Evolutionary conservation across 2,888 invertebrate genomes (phyloP), one percentile per base, ranked within the genome.

Genomic region (Tinea semifulvella): DNA sequence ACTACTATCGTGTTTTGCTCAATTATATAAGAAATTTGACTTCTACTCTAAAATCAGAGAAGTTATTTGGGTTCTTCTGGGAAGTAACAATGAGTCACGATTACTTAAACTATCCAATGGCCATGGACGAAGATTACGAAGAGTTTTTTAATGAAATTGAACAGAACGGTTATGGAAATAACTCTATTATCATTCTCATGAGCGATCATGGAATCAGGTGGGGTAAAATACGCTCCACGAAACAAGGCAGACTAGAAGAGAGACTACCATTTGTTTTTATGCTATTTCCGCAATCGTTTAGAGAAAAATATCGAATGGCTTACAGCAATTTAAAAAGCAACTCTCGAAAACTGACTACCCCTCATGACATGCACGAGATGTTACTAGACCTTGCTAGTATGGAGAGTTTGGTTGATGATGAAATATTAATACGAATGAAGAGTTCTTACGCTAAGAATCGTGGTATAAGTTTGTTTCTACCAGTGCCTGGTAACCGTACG

Each of bases 131-230:
- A 0, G 72, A 82, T 39, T 87, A 90, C 54, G 61, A 76, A 50
- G 56, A 68, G 1, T 84, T 91, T 56, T 68, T 95, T 43, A 63
- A 68, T 48, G 65, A 72, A 46, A 61, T 90, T 43, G 68, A 85
- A 26, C 53, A 65, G 0, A 61, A 73, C 1, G 77, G 82, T 1
- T 69, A 85, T 44, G 69, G 92, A 44, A 84, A 90, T 43, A 82
- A 86, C 18, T 92, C 92, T 0, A 81, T 87, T 35, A 55, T 90
- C 10, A 76, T 94, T 43, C 64, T 93, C 7, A 80, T 95, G 77
- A 95, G 95, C 64, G 96, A 96, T 61, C 96, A 96, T 59, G 96
- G 96, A 0, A 87, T 94, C 47, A 79, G 96, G 48, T 95, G 91
- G 88, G 96, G 95, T 2, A 83, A 83, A 5, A 93, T 94, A 53